Base-by-base conservation (phyloP, 2,797 vertebrate species). In the Brachyalestes nurse region DNA sequence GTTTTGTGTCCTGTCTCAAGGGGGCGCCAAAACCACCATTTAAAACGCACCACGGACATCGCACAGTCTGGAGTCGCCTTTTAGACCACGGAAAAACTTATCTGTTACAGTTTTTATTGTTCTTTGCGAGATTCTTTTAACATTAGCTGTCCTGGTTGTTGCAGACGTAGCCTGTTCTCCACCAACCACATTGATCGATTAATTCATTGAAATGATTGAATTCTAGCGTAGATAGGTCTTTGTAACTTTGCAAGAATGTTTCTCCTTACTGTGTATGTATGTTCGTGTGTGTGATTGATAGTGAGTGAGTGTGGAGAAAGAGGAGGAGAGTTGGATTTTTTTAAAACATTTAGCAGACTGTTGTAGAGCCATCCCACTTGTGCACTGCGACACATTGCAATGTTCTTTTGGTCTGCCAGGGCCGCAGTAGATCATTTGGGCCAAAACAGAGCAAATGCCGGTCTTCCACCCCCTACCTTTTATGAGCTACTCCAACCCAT, bases 361-460 rank as follows among this genome's bases (percentile, higher is more conserved):
- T 74, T 76, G 66, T 74, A 67, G 49, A 89, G 86, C 79, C 82
- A 75, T 72, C 82, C 88, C 75, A 65, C 67, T 85, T 77, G 90
- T 91, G 91, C 91, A 92, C 92, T 92, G 91, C 88, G 80, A 85
- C 82, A 80, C 77, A 84, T 75, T 81, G 83, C 80, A 83, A 82
- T 85, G 85, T 85, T 73, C 75, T 76, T 55, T 72, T n/a, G 17
- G 2, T 40, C 75, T n/a, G 57, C 25, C 55, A 23, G 64, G 72
- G 40, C 78, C 38, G 7, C 28, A 47, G 71, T 38, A 55, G 40
- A 38, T 53, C 55, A 23, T 13, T 61, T 21, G 53, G 77, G 69
- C 73, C 84, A 80, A 70, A 70, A 70, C 83, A 81, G 83, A 83
- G 83, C 79, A 49, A 77, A 73, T 38, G 69, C 76, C 42, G 49